These are phyloP conservation scores for Sebastes taczanowskii DNA, from an alignment of 2,797 vertebrate genomes.

Conservation along the genomic window DNA sequence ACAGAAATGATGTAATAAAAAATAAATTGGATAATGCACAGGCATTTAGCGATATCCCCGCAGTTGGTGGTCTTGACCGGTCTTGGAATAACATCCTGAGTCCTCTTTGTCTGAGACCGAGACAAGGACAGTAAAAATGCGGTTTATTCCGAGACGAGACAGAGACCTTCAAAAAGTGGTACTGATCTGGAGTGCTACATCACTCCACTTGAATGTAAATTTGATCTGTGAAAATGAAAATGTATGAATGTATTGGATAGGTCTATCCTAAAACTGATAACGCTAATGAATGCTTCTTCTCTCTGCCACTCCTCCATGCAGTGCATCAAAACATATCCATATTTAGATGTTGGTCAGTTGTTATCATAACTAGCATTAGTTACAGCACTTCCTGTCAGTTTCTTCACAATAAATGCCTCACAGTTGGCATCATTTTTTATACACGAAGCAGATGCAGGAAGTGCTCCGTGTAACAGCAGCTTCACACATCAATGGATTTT, in stretches of 20 bases:
- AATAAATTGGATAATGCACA: too few relatives aligned
- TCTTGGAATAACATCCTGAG: too few relatives aligned
- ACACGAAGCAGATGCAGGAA: background rate
- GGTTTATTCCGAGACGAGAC: too few relatives aligned
- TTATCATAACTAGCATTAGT: background rate
- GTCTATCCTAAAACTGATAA: background rate
- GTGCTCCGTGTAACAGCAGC: background rate
- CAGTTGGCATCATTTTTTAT: background rate
- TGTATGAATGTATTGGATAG: background rate
- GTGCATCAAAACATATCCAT: background rate
- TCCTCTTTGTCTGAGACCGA: too few relatives aligned
- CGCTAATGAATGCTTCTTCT: background rate
- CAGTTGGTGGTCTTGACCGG: too few relatives aligned
- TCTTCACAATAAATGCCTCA: background rate
- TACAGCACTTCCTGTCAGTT: background rate
- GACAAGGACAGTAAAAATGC: too few relatives aligned
- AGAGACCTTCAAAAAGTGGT: too few relatives aligned
- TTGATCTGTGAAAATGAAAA: background rate
- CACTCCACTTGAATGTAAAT: background rate
- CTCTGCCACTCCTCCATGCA: background rate
- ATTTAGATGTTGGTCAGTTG: background rate
- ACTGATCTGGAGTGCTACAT: too few relatives aligned
- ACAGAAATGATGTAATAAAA: too few relatives aligned
- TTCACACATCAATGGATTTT: background rate
- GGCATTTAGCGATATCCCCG: too few relatives aligned